Conservation (phyloP, 2,888 invertebrate species). For the Eupelmus urozonus region DNA sequence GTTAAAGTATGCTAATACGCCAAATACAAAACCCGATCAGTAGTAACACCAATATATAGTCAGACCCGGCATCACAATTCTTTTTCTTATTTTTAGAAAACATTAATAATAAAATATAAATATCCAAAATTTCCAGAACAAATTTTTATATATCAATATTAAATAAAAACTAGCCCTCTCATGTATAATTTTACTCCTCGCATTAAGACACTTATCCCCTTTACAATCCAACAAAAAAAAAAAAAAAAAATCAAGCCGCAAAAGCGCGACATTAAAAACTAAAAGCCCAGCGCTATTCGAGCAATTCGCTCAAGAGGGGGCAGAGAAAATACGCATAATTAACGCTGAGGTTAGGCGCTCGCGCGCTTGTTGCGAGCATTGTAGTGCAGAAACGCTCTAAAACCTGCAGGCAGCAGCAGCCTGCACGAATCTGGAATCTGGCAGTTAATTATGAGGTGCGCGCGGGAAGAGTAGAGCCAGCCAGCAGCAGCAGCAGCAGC, state of each 20-base stretch:
- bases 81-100: too few relatives aligned
- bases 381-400: background rate
- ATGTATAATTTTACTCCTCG: background rate
- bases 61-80: too few relatives aligned
- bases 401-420: constrained; percentile 7
- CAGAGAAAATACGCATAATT: constrained; percentile 13
- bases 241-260: too few relatives aligned
- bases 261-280: background rate
- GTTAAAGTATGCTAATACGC: too few relatives aligned
- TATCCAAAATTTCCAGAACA: too few relatives aligned
- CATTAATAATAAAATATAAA: too few relatives aligned
- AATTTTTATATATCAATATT: too few relatives aligned
- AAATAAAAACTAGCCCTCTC: too few relatives aligned
- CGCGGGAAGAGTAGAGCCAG: background rate
- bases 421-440: constrained; percentile 43
- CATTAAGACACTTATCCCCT: background rate
- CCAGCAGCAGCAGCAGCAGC: background rate
- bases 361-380: constrained; percentile 1
- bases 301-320: background rate
- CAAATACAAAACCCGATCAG: too few relatives aligned
- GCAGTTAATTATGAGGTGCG: constrained; percentile 51
- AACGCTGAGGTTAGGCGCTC: constrained; percentile 8
- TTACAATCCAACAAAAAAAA: too few relatives aligned
- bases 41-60: too few relatives aligned
- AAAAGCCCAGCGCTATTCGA: background rate